Evolutionary conservation across 2,113 vertebrate genomes (phyloP).

Genomic region (Cygnus buccinator): DNA sequence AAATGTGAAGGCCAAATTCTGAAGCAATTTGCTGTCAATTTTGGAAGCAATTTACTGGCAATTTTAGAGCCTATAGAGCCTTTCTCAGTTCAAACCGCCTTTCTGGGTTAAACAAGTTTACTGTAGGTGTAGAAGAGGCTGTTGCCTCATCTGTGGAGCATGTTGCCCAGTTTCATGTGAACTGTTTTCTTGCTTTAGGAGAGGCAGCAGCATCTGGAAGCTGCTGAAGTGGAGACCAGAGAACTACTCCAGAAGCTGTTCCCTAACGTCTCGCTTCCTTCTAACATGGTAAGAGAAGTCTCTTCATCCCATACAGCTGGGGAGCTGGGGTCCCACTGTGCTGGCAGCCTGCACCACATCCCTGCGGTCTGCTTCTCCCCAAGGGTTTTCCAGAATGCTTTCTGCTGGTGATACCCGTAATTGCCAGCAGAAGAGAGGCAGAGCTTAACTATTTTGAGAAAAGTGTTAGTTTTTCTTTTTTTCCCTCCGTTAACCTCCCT

Average conservation of each 20-base stretch:
- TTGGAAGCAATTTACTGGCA: neutral
- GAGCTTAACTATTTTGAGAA: neutral
- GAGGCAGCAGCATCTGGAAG: slow-evolving; percentile 81
- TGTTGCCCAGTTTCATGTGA: neutral
- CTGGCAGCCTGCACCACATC: neutral
- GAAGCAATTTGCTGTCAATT: neutral
- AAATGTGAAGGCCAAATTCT: neutral
- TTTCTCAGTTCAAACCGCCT: slow-evolving; percentile 17
- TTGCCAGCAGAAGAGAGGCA: neutral
- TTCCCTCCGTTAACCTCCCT: neutral
- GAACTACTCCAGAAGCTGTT: slow-evolving; percentile 89
- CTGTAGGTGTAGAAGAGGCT: neutral
- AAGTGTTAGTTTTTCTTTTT: neutral
- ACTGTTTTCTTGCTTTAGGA: slow-evolving; percentile 79
- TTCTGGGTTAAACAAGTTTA: neutral
- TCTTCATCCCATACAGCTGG: neutral
- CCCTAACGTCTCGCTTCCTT: slow-evolving; percentile 87
- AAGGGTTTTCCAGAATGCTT: neutral
- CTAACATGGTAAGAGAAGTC: slow-evolving; percentile 79
- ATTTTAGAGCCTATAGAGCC: neutral
- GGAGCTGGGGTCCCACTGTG: neutral
- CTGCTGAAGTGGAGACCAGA: slow-evolving; percentile 85
- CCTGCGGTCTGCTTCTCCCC: neutral
- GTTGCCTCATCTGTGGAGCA: accelerated
- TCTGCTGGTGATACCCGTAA: neutral